Conservation (phyloP, 1,140 invertebrate genomes). For the Saccostrea glomerata region DNA sequence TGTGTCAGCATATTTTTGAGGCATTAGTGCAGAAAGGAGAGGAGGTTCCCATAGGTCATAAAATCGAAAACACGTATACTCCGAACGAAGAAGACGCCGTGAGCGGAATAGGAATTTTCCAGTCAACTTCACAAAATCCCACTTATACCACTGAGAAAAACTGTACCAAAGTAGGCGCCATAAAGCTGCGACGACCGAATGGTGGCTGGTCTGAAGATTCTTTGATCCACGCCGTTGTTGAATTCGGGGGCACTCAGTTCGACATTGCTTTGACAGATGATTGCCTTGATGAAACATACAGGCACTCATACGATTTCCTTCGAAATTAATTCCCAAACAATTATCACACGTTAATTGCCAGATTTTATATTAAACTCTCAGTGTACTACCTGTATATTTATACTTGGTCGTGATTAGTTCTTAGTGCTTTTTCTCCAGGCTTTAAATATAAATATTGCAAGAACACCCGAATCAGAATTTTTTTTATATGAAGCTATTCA, state of each 20-base stretch:
- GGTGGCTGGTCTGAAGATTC: background rate
- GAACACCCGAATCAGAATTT: no score
- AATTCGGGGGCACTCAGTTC: constrained; percentile 53
- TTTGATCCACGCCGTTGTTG: constrained; percentile 43
- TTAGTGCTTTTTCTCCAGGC: no score
- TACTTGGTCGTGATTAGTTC: no score
- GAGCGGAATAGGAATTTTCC: constrained; percentile 33
- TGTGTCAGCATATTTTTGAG: constrained; percentile 52
- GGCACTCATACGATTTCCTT: constrained; percentile 17
- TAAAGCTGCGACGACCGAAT: constrained; percentile 33
- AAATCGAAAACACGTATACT: constrained; percentile 41
- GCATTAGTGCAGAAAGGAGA: constrained; percentile 53
- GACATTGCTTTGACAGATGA: background rate
- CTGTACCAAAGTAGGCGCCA: constrained; percentile 50
- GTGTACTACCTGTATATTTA: no score
- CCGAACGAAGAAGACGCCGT: background rate
- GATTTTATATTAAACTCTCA: no score
- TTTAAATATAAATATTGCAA: no score
- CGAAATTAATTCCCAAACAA: background rate
- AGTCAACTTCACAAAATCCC: constrained; percentile 45
- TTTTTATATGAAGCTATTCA: no score
- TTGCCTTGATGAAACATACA: constrained; percentile 39
- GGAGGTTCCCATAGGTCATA: constrained; percentile 38
- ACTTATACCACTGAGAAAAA: constrained; percentile 49
- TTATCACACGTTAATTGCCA: no score